A percentile compares a stretch with the other conserved stretches of the same genome.
Conservation (phyloP, 2,888 invertebrate genomes). For the Dolomedes plantarius region DNA sequence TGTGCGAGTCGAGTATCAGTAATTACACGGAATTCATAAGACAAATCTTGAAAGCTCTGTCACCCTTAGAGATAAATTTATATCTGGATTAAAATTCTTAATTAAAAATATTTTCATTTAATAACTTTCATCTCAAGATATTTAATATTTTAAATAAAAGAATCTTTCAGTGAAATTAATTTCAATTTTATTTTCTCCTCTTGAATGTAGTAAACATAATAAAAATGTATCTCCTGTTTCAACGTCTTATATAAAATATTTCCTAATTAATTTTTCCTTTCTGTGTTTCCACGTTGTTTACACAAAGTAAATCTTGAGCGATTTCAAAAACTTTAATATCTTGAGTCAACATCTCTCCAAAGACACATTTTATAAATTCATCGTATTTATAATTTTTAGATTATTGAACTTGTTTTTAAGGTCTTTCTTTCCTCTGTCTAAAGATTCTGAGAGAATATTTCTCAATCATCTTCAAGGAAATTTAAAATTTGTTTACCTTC, state of each 20-base stretch:
- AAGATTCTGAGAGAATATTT: not conserved
- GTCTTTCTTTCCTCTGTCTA: not conserved
- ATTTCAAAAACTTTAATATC: not conserved
- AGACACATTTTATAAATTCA: not conserved
- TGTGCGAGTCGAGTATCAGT: no score
- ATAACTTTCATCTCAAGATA: no score
- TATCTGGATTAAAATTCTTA: no score
- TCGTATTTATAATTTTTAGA: not conserved
- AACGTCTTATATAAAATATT: not conserved
- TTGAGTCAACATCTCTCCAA: conserved; percentile 4
- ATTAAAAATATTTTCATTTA: no score
- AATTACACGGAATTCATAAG: no score
- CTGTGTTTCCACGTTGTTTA: not conserved
- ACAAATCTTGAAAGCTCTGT: no score
- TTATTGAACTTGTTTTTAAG: not conserved
- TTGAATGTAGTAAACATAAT: no score
- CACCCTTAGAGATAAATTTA: no score
- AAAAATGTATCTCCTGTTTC: no score
- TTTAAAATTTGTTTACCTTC: not conserved
- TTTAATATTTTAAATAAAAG: no score
- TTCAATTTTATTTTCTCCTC: no score
- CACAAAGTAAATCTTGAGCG: not conserved
- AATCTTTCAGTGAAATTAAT: no score
- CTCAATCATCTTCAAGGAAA: not conserved
- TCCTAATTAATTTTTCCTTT: not conserved